Percentiles rank a stretch among this genome's conserved stretches.
Conservation (phyloP, 2,113 vertebrate species). For the Tapirus terrestris region DNA sequence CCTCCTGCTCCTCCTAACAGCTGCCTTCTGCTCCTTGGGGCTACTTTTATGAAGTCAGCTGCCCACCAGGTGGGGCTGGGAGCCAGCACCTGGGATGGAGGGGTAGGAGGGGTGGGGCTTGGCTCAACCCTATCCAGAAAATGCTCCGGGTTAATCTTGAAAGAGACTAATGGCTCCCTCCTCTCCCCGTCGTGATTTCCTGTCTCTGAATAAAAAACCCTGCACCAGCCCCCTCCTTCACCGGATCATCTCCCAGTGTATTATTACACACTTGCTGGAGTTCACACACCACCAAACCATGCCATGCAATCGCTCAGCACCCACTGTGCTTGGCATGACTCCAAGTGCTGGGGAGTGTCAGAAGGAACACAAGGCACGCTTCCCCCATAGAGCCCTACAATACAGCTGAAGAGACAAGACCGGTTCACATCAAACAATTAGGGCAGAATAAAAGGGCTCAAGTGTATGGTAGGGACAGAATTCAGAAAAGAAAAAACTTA, state of each 20-base stretch:
- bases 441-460: neutral
- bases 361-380: neutral
- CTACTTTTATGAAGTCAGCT: constrained; percentile 29
- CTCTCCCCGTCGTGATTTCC: neutral
- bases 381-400: accelerated
- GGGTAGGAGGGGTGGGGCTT: neutral
- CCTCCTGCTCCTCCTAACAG: accelerated
- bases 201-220: neutral
- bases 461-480: neutral
- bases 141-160: neutral
- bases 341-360: neutral
- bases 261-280: no score
- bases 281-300: neutral
- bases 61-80: constrained; percentile 16
- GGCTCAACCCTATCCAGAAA: neutral
- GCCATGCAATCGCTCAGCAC: neutral
- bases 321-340: accelerated
- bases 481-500: neutral
- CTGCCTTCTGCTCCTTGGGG: accelerated
- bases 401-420: neutral
- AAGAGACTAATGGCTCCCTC: neutral
- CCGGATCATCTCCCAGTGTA: accelerated
- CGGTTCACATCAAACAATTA: accelerated
- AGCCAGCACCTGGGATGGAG: neutral
- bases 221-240: neutral